Evolutionary conservation across 1,140 invertebrate species (phyloP).

Genomic region (Proctacanthus coquilletti): DNA sequence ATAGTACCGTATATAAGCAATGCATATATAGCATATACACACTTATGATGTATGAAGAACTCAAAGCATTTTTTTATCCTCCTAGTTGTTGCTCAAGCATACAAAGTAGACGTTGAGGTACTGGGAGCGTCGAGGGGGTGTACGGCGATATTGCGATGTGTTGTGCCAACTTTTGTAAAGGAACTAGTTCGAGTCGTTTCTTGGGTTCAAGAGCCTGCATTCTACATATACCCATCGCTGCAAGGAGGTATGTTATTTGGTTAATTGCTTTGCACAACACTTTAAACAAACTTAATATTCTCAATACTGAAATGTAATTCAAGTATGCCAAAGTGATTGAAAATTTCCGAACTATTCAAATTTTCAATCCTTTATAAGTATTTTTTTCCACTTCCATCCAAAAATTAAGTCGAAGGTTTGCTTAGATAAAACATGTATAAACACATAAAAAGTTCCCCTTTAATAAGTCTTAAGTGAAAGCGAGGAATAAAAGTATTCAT

Average conservation of each 20-base stretch:
- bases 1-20: too few relatives aligned
- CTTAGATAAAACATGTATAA: too few relatives aligned
- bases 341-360: too few relatives aligned
- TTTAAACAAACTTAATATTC: not conserved
- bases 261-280: slow-evolving; percentile 4
- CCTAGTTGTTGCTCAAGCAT: slow-evolving; percentile 63
- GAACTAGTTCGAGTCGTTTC: slow-evolving; percentile 69
- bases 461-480: too few relatives aligned
- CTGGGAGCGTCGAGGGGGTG: slow-evolving; percentile 55
- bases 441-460: too few relatives aligned
- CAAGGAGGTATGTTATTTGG: slow-evolving; percentile 60
- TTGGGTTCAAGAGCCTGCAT: slow-evolving; percentile 62
- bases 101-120: slow-evolving; percentile 58
- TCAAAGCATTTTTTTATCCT: slow-evolving; percentile 11
- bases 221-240: slow-evolving; percentile 58
- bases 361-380: too few relatives aligned
- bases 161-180: slow-evolving; percentile 63
- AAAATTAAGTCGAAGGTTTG: too few relatives aligned
- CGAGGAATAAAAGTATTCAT: slow-evolving; percentile 7
- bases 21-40: too few relatives aligned
- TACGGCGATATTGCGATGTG: slow-evolving; percentile 65
- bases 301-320: not conserved
- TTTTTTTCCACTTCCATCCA: too few relatives aligned
- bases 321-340: not conserved
- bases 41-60: too few relatives aligned